Base-by-base conservation (phyloP, 2,113 vertebrate genomes). In the Globicephala melas region DNA sequence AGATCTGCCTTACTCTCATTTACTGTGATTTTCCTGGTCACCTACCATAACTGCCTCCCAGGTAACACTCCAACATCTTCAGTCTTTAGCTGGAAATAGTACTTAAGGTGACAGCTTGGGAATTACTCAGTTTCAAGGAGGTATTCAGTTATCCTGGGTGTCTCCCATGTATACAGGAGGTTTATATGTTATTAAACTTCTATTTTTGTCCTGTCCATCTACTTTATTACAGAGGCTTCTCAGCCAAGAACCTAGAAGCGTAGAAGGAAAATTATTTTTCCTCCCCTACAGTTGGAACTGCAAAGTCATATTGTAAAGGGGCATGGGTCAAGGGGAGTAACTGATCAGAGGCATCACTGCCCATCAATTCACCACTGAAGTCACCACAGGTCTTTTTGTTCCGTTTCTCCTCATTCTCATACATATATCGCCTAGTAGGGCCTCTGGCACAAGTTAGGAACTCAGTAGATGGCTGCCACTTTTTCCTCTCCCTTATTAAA, bases 401-500 rank as follows among this genome's bases (percentile, higher is more conserved):
- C 71, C 33, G 26, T 44, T 74, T 83, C 21, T 71, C 55, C 85
- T 41, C 7, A 77, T 94, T 79, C 89, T 92, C 41, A 89, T 5
- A 36, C 31, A 33, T 80, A 44, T 62, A 91, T 11, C 3, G n/a
- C 9, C 3, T 71, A 74, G 41, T 10, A 81, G 25, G 76, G 6
- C 21, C 41, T 84, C 18, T 74, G 6, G 6, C 26, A 87, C 47
- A 91, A 91, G 44, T n/a, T n/a, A 63, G 23, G 1, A 84, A 68
- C 79, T 79, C 53, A 47, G 63, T 44, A 83, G 5, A 53, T 60
- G 18, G 28, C n/a, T 60, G 26, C 15, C 31, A 53, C 36, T 67
- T 79, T 73, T 71, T 60, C 9, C 47, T 88, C 58, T 65, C 26
- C 38, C 3, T 31, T 95, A 79, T 80, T 31, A 92, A n/a, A 62